phyloP scores from a whole-genome alignment of 2,888 invertebrate genomes.

The Tuta absoluta region DNA sequence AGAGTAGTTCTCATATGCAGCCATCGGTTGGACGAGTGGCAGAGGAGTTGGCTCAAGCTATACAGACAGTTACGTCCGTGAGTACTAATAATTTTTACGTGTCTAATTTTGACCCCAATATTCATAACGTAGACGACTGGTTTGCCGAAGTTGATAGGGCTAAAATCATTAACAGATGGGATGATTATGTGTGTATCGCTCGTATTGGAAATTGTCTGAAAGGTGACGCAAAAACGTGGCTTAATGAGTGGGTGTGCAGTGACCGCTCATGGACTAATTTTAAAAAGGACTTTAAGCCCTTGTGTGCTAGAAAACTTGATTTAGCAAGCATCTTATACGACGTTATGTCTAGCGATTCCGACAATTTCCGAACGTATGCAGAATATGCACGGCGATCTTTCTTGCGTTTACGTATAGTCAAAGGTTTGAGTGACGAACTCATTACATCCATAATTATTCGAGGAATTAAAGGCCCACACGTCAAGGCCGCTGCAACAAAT shows the following conservation, averaged over 20 bases:
- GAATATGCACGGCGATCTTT: constrained; percentile 35
- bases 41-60: not conserved
- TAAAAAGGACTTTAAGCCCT: too few relatives aligned
- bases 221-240: constrained; percentile 36
- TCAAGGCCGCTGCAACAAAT: constrained; percentile 32
- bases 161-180: constrained; percentile 30
- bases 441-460: constrained; percentile 31
- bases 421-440: constrained; percentile 32
- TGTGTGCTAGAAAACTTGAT: constrained; percentile 35
- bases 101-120: constrained; percentile 13
- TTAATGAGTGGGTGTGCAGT: constrained; percentile 34
- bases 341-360: constrained; percentile 34
- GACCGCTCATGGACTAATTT: constrained; percentile 37
- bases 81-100: constrained; percentile 11
- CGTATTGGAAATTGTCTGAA: constrained; percentile 33
- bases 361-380: constrained; percentile 33
- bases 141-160: constrained; percentile 29
- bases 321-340: constrained; percentile 33
- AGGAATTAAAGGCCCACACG: constrained; percentile 30
- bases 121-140: constrained; percentile 8
- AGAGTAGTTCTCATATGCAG: too few relatives aligned
- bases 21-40: too few relatives aligned
- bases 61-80: not conserved
- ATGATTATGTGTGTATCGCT: constrained; percentile 34
- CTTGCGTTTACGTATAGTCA: constrained; percentile 33